Conservation (phyloP, 2,113 vertebrate genomes). For the Lampris megalopsis region DNA sequence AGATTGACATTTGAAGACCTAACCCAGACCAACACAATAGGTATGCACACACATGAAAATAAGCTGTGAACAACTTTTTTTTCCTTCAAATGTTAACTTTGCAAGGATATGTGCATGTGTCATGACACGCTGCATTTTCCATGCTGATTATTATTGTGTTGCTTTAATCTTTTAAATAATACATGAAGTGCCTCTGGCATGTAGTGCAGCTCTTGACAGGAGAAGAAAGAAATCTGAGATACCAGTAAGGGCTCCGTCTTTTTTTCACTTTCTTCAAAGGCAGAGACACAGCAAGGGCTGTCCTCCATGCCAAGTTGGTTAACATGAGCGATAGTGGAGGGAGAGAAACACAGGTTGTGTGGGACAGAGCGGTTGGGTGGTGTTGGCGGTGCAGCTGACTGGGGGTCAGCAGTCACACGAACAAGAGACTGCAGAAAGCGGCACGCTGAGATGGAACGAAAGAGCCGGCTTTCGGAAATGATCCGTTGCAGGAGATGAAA, state of each 20-base stretch:
- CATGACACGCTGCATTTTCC: conserved; percentile 38
- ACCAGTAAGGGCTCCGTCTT: conserved; percentile 46
- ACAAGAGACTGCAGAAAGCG: conserved; percentile 54
- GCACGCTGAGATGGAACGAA: conserved; percentile 37
- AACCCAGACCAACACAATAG: conserved; percentile 28
- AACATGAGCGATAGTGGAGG: conserved; percentile 40
- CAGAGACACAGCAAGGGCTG: conserved; percentile 54
- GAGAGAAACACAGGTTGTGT: conserved; percentile 56
- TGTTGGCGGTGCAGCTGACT: conserved; percentile 6
- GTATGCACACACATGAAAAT: conserved; percentile 41
- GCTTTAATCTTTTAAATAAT: conserved; percentile 72
- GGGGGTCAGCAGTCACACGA: conserved; percentile 41
- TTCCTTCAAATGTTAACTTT: neutral
- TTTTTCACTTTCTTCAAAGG: conserved; percentile 66
- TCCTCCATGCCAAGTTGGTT: conserved; percentile 24
- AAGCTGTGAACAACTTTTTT: conserved; percentile 28
- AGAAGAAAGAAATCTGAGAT: conserved; percentile 71
- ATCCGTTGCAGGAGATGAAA: conserved; percentile 34
- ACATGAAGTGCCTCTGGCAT: conserved; percentile 56
- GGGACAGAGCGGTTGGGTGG: conserved; percentile 40
- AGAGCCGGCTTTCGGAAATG: conserved; percentile 38
- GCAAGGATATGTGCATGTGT: conserved; percentile 30
- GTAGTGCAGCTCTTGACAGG: conserved; percentile 53
- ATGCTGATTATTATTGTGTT: conserved; percentile 58
- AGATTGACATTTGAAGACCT: neutral